Base-by-base conservation (phyloP, 2,888 invertebrate species). In the Piscicola geometra region DNA sequence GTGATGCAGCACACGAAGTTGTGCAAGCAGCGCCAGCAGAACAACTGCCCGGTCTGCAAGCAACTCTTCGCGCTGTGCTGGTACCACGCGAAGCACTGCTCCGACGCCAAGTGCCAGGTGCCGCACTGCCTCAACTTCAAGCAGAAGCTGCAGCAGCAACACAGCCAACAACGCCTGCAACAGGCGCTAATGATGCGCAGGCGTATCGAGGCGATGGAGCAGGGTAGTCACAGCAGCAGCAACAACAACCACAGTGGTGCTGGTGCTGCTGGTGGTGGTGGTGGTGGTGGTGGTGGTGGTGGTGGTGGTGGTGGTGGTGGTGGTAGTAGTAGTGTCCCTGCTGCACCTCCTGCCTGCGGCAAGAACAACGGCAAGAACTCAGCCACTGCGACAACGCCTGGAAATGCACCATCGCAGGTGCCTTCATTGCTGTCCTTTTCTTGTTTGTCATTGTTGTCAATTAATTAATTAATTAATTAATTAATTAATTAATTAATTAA, bases 111-210 rank as follows among this genome's bases (percentile, higher is more conserved):
- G 87, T 98, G 97, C 88, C 92, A 93, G 77, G 98, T 99, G 85
- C 98, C 98, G 79, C 99, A 97, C 91, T 99, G 99, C 89, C 91
- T 92, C 83, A 97, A 95, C 85, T 97, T 99, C 84, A 97, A 98
- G 86, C 93, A 96, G 86, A 98, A 98, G 87, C 88, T 99, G 82
- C 93, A 94, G 84, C 97, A 98, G 86, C 98, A 99, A 86, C 96
- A 98, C 86, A 87, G 94, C 79, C 95, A 97, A 83, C 94, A 96
- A 86, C 89, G 94, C 83, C 88, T 97, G 82, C 96, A 97, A 86
- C 96, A 98, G 86, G 94, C 93, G 78, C 95, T 96, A 88, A 87
- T 97, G 85, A 88, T 98, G 84, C 89, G 88, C 78, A 84, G 89
- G 30, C 85, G 89, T 78, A 89, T 89, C 86, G 88, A 88, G 52